phyloP scores from a whole-genome alignment of 1,140 invertebrate species.

The Vanessa tameamea region DNA sequence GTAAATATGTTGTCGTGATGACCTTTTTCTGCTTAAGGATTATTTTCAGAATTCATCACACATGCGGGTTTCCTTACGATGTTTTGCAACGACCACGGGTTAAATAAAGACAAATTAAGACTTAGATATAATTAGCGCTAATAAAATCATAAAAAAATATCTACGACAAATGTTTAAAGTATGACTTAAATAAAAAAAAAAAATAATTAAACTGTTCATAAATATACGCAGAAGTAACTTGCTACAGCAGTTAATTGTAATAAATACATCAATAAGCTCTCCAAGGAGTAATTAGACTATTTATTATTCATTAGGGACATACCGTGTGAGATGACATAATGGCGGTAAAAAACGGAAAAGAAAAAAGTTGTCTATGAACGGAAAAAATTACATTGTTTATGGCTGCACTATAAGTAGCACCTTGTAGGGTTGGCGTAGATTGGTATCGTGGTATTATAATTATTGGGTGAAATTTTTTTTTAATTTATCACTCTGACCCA shows the following conservation, averaged over 20 bases:
- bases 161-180: no score
- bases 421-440: conserved; percentile 35
- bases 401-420: conserved; percentile 26
- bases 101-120: no score
- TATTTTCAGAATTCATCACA: no score
- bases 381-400: conserved; percentile 44
- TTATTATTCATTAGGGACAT: conserved; percentile 62
- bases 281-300: conserved; percentile 60
- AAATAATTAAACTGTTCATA: neutral
- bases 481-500: conserved; percentile 24
- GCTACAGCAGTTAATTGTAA: conserved; percentile 4
- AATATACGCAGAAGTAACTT: neutral
- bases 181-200: no score
- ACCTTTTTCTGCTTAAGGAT: no score
- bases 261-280: conserved; percentile 55
- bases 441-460: conserved; percentile 28
- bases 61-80: no score
- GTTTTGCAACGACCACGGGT: no score
- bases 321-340: conserved; percentile 60
- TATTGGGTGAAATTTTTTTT: conserved; percentile 18
- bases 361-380: conserved; percentile 53
- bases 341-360: conserved; percentile 47
- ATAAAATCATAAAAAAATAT: no score
- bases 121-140: no score
- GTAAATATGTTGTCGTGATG: no score